These are phyloP conservation scores for Leguminivora glycinivorella DNA, from an alignment of 1,140 invertebrate genomes.

Conservation along the genomic window DNA sequence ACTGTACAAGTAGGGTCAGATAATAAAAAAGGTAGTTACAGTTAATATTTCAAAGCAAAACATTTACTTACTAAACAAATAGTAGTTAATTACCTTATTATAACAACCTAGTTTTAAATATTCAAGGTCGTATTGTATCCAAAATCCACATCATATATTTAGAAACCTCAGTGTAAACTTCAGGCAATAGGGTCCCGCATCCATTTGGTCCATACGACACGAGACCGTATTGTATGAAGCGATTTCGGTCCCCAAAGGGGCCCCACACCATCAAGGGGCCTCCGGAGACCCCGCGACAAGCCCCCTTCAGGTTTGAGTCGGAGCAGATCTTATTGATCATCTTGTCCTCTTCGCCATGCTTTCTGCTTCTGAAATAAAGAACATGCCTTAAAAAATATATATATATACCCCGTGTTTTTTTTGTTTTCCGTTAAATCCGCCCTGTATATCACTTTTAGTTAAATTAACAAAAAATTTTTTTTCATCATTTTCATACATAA, in stretches of 20 bases:
- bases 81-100: too few relatives aligned
- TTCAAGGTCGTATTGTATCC: neutral
- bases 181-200: neutral
- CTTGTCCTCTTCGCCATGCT: neutral
- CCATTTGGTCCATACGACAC: neutral
- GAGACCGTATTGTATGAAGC: slow-evolving; percentile 5
- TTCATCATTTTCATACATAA: too few relatives aligned
- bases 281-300: slow-evolving; percentile 1
- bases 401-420: too few relatives aligned
- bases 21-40: too few relatives aligned
- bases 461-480: too few relatives aligned
- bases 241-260: neutral
- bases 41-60: too few relatives aligned
- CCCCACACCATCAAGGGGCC: neutral
- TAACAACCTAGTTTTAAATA: too few relatives aligned
- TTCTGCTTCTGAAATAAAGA: slow-evolving; percentile 1
- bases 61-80: too few relatives aligned
- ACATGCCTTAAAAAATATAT: too few relatives aligned
- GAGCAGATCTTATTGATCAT: slow-evolving; percentile 8
- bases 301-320: neutral
- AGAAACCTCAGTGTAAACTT: neutral
- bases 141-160: slow-evolving; percentile 16
- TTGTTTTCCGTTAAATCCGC: too few relatives aligned
- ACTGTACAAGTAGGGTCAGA: too few relatives aligned
- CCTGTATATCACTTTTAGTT: too few relatives aligned